These are phyloP conservation scores for Drosophila hamatofila DNA, from an alignment of 2,888 invertebrate species.

Conservation along the genomic window DNA sequence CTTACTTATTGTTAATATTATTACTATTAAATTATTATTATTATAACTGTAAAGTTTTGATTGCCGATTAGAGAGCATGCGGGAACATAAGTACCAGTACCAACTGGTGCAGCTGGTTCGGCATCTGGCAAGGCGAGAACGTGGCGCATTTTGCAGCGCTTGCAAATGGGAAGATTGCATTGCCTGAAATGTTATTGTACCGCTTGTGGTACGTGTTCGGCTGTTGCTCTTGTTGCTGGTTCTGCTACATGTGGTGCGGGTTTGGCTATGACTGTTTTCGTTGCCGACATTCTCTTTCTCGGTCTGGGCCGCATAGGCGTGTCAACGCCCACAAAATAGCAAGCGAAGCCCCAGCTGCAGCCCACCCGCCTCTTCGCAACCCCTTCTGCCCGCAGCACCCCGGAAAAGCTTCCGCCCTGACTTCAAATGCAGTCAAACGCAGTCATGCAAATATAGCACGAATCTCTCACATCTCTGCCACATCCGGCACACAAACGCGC, in stretches of 20 bases:
- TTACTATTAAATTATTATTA: too few relatives aligned
- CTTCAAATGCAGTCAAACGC: conserved; percentile 68
- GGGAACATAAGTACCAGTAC: neutral
- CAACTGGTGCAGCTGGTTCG: conserved; percentile 35
- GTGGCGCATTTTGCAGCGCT: conserved; percentile 37
- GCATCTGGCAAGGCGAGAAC: conserved; percentile 41
- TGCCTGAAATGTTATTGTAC: conserved; percentile 65
- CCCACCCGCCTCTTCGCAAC: neutral
- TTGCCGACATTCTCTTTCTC: conserved; percentile 34
- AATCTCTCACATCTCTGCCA: conserved; percentile 25
- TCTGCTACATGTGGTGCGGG: conserved; percentile 45
- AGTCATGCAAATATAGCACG: conserved; percentile 78
- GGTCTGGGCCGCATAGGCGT: conserved; percentile 31
- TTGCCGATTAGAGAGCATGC: conserved; percentile 20
- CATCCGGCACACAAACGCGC: conserved; percentile 38
- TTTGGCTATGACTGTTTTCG: conserved; percentile 62
- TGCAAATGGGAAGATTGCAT: conserved; percentile 62
- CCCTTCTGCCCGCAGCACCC: neutral
- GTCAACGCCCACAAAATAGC: conserved; percentile 38
- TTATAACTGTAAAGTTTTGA: neutral
- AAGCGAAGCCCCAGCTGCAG: neutral
- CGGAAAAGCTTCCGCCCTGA: conserved; percentile 31
- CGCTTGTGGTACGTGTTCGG: conserved; percentile 63
- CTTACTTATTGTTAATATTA: too few relatives aligned
- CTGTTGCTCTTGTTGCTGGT: conserved; percentile 12